A percentile compares a stretch with the other conserved stretches of the same genome.
phyloP scores from a whole-genome alignment of 1,140 invertebrate genomes.

The Sycophila sp. region DNA sequence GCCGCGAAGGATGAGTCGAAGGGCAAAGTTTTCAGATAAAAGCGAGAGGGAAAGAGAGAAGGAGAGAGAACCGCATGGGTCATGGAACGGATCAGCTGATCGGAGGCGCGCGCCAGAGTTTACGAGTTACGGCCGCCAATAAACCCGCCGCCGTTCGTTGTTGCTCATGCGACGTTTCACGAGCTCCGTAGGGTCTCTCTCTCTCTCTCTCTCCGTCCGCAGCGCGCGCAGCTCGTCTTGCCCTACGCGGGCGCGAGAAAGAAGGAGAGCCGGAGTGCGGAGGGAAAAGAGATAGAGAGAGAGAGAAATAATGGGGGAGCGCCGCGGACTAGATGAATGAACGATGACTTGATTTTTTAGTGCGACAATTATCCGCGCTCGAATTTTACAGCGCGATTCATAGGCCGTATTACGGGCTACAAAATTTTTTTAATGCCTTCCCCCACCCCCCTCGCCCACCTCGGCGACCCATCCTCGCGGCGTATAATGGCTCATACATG shows the following conservation, averaged over 20 bases:
- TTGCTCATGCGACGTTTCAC: conserved; percentile 62
- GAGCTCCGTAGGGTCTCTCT: conserved; percentile 49
- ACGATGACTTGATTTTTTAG: conserved; percentile 49
- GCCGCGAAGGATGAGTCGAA: conserved; percentile 28
- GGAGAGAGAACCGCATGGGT: conserved; percentile 52
- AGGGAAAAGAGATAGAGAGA: background rate
- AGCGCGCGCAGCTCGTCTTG: background rate
- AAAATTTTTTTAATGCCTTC: conserved; percentile 34
- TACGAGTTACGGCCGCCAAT: conserved; percentile 68
- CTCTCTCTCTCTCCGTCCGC: conserved; percentile 1
- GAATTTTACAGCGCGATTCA: conserved; percentile 35
- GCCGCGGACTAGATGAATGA: conserved; percentile 48
- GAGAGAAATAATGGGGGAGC: background rate
- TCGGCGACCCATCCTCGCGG: background rate
- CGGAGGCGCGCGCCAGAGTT: conserved; percentile 65
- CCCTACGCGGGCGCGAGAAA: background rate
- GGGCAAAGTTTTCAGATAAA: conserved; percentile 51
- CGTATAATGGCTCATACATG: conserved; percentile 32
- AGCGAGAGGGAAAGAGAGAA: conserved; percentile 11
- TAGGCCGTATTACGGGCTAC: conserved; percentile 36
- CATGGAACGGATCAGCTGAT: conserved; percentile 67
- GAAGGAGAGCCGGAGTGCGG: background rate
- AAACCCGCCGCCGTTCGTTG: conserved; percentile 63
- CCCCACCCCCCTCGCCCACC: background rate
- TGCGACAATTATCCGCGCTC: conserved; percentile 35